Evolutionary conservation across 2,888 invertebrate genomes (phyloP), one percentile per base, ranked within the genome.

Genomic region (Pemphredon lugubris): DNA sequence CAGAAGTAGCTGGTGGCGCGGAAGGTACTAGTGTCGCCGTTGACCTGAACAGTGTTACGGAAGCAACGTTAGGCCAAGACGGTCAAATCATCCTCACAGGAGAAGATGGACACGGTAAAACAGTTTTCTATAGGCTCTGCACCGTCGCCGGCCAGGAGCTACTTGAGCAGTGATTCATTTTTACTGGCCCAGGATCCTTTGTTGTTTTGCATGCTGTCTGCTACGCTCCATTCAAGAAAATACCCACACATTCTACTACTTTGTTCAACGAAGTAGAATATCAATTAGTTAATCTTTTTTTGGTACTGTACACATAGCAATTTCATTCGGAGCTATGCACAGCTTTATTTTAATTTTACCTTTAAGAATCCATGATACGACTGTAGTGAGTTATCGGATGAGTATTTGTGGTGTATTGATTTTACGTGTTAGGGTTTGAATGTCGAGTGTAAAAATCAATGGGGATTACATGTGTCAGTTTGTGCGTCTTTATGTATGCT

Each of bases 51-150:
- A 94, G 94, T 14, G 94, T 96, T 30, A 95, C 96, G n/a, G 97
- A 97, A 91, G 97, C 97, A 74, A 95, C 96, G 64, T 92, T 97
- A 83, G 96, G 95, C 88, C 96, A 96, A 89, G 97, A 97, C 90
- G 98, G 98, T 6, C 98, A 98, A 91, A 94, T 98, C 87, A 97
- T 98, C 85, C 94, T 98, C 84, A 97, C 98, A 58, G 96, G 97
- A 66, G 98, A 98, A 91, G 97, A 97, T 90, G 97, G 97, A 64
- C 97, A 96, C 91, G 96, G 96, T 96, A 91, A 90, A 90, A 87
- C 89, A 83, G 87, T 88, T 88, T 89, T 89, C 88, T 90, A 90
- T 90, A 90, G 89, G 89, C 89, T 90, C 89, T 90, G 89, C 89
- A 88, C 89, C 86, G 88, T 90, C 87, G 88, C 89, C 86, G 88